Base-by-base conservation (phyloP, 2,113 vertebrate species). In the Myrmecophaga tridactyla region DNA sequence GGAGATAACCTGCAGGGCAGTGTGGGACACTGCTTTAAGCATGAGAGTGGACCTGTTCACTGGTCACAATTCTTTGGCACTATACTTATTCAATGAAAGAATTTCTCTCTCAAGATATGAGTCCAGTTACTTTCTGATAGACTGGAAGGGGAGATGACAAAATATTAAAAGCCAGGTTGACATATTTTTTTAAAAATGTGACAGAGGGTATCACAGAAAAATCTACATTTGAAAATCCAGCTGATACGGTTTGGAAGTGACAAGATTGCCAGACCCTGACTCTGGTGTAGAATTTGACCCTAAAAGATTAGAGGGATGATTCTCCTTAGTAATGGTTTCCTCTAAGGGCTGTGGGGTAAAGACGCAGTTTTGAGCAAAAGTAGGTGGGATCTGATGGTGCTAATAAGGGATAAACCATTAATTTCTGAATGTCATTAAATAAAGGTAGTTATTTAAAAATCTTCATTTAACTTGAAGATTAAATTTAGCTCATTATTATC, bases 381-480 rank as follows among this genome's bases (percentile, higher is more conserved):
- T 81, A 13, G 83, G 58, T 88, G 73, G 72, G 90, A 36, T 25
- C 65, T 88, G 29, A 82, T 94, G 53, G 23, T 94, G 46, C 56
- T 63, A 15, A 31, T 51, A 73, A 95, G 31, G 67, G 34, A 51
- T 86, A 86, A 58, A 27, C 60, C 69, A 69, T 82, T 83, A 62
- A 86, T 92, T 96, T 94, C 46, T 82, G 39, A 92, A 76, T 36
- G 15, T 89, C 39, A 86, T 93, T 86, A 86, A 87, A 75, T 89
- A 86, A 87, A 85, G 69, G 36, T 56, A 86, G 29, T 83, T 94
- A 75, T 91, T 95, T 75, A 90, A 80, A 87, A 48, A 58, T 87
- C 70, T 93, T 93, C 67, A 75, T 95, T 96, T 94, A 27, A 51
- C 83, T 91, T 92, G 86, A 90, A 94, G 75, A 96, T 91, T 95